Percentiles rank a stretch among this genome's conserved stretches.
phyloP scores from a whole-genome alignment of 2,113 vertebrate species.

The Spheniscus mendiculus region DNA sequence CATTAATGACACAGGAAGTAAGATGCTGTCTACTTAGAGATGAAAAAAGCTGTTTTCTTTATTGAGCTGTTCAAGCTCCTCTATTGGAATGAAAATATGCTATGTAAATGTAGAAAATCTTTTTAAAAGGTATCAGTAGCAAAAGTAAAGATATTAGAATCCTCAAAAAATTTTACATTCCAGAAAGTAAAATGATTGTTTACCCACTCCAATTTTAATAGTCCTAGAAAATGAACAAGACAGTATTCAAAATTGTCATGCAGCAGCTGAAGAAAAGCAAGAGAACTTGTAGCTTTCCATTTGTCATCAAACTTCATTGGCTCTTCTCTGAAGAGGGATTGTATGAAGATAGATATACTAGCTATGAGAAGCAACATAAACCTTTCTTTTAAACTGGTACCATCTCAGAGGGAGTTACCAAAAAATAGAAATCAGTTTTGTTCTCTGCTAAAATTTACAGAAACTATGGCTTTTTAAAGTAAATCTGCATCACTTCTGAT shows the following conservation, averaged over 20 bases:
- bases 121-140: not conserved
- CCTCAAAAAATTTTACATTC: not conserved
- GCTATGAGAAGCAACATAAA: not conserved
- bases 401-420: not conserved
- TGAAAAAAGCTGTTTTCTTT: not conserved
- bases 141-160: not conserved
- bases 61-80: not conserved
- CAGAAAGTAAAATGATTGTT: not conserved
- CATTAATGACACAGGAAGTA: not conserved
- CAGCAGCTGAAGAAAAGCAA: not conserved
- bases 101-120: not conserved
- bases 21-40: not conserved
- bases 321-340: not conserved
- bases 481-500: not conserved
- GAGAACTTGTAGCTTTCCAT: not conserved
- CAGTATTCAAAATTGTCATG: not conserved
- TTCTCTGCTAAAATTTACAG: not conserved
- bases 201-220: not conserved
- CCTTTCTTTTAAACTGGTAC: not conserved
- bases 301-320: not conserved
- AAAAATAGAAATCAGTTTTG: not conserved
- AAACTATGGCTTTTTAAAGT: not conserved
- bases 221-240: not conserved
- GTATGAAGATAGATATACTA: not conserved
- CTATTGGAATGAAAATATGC: not conserved